phyloP scores from a whole-genome alignment of 2,888 invertebrate genomes.

The Drosophila meridiana region DNA sequence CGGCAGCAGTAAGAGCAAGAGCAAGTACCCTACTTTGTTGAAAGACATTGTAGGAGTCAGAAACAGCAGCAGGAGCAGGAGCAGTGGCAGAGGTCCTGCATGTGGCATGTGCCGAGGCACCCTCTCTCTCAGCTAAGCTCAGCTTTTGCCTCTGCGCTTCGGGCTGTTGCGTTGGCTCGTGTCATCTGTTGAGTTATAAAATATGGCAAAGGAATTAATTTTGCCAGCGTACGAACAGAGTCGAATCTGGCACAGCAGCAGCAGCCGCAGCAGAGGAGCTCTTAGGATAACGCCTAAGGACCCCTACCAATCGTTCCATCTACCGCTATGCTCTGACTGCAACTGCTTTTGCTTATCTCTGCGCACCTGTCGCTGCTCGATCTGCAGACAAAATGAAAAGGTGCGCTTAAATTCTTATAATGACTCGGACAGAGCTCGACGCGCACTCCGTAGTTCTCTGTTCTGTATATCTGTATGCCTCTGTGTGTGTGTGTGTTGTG shows the following conservation, averaged over 20 bases:
- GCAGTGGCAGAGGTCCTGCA: conserved; percentile 30
- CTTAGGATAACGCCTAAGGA: conserved; percentile 66
- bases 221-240: conserved; percentile 60
- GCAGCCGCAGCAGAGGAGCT: conserved; percentile 37
- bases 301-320: conserved; percentile 47
- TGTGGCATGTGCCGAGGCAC: conserved; percentile 73
- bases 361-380: conserved; percentile 74
- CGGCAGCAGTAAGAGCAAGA: not conserved
- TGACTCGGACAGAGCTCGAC: conserved; percentile 58
- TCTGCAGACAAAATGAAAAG: conserved; percentile 68
- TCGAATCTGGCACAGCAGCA: conserved; percentile 77
- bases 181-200: conserved; percentile 82
- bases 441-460: conserved; percentile 16
- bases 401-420: conserved; percentile 81
- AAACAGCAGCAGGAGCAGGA: conserved; percentile 6
- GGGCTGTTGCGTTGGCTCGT: conserved; percentile 69
- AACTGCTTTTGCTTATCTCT: conserved; percentile 40
- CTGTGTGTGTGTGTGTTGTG: conserved; percentile 29
- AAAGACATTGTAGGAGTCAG: not conserved
- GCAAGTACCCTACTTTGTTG: conserved; percentile 16
- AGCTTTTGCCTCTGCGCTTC: conserved; percentile 40
- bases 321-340: conserved; percentile 65
- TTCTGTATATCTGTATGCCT: not conserved
- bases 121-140: conserved; percentile 46
- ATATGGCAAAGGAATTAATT: conserved; percentile 82